Conservation (phyloP, 2,113 vertebrate species). For the Propithecus coquereli region DNA sequence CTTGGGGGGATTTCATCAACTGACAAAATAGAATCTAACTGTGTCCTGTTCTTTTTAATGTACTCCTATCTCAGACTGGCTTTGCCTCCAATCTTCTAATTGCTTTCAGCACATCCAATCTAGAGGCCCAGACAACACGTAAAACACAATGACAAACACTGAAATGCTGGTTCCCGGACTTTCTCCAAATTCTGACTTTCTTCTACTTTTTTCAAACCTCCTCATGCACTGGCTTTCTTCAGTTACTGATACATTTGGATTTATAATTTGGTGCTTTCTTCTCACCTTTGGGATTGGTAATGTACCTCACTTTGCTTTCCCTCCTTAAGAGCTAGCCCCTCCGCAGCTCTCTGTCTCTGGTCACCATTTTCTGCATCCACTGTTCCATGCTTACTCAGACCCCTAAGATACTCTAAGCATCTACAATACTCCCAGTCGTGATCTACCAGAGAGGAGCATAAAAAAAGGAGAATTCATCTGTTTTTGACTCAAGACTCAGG, state of each 20-base stretch:
- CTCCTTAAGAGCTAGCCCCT: neutral
- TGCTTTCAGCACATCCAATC: neutral
- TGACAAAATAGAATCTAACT: neutral
- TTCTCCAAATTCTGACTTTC: neutral
- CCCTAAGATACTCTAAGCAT: neutral
- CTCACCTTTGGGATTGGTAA: neutral
- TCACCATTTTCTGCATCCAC: neutral
- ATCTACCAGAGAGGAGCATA: neutral
- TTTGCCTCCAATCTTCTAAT: neutral
- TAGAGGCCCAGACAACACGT: neutral
- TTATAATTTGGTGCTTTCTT: neutral
- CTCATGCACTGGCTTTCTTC: neutral
- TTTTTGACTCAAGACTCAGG: slow-evolving; percentile 12
- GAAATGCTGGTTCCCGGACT: neutral
- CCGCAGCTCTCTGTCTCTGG: neutral
- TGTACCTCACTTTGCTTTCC: neutral
- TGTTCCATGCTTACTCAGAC: neutral
- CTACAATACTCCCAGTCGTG: neutral
- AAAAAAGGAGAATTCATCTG: neutral
- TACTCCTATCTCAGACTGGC: neutral
- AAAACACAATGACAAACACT: neutral
- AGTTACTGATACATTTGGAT: neutral
- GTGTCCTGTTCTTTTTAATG: neutral
- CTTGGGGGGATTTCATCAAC: neutral
- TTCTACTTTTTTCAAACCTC: neutral